Conservation (phyloP, 92 coral and sea anemone species). For the Chrysogorgia sp. region DNA sequence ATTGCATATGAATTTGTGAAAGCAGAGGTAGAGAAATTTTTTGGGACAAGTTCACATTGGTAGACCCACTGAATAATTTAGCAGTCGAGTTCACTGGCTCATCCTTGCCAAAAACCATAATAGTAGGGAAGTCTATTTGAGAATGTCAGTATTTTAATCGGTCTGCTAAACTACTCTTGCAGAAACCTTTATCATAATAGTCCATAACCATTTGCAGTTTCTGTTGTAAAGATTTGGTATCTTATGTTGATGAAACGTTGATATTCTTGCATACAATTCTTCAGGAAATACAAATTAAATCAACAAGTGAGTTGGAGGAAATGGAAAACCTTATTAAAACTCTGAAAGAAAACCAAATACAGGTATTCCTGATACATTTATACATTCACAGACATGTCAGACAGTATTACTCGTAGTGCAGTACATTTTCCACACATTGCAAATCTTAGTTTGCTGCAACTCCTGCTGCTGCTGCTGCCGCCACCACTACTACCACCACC, state of each 20-base stretch:
- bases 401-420: neutral
- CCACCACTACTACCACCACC: no score
- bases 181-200: no score
- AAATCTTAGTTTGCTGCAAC: neutral
- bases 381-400: neutral
- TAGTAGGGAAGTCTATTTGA: no score
- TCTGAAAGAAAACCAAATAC: slow-evolving; percentile 63
- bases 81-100: no score
- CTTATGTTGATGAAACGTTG: neutral
- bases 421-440: neutral
- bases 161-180: no score
- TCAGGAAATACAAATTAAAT: slow-evolving; percentile 80
- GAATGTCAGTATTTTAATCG: no score
- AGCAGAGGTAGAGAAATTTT: slow-evolving; percentile 75
- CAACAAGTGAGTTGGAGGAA: slow-evolving; percentile 74
- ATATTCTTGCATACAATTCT: neutral
- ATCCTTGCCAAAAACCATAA: no score
- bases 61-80: neutral
- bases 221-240: no score
- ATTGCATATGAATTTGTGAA: slow-evolving; percentile 89
- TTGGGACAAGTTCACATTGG: neutral
- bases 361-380: slow-evolving; percentile 64
- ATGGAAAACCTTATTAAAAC: slow-evolving; percentile 70
- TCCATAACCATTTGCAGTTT: no score
- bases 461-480: no score